Percentiles rank a stretch among this genome's conserved stretches.
phyloP scores from a whole-genome alignment of 2,797 vertebrate species.

The Trachurus trachurus region DNA sequence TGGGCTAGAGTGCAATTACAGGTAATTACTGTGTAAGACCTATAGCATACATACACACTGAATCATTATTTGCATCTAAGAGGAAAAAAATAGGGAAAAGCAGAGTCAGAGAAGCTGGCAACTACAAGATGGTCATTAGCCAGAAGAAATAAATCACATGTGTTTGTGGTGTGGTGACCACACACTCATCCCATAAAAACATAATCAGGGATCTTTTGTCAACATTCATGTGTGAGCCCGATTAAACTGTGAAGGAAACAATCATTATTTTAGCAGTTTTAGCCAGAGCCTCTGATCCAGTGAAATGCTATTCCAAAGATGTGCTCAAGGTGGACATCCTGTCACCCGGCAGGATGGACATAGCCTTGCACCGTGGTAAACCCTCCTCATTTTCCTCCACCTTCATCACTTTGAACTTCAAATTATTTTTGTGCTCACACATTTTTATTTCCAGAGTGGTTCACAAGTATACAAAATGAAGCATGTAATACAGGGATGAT shows the following conservation, averaged over 20 bases:
- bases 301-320: background rate
- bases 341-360: background rate
- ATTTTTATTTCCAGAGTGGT: background rate
- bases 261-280: background rate
- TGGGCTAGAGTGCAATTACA: conserved; percentile 10
- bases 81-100: conserved; percentile 16
- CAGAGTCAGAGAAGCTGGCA: background rate
- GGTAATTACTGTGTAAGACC: conserved; percentile 33
- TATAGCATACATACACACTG: conserved; percentile 2
- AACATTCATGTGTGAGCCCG: background rate
- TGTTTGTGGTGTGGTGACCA: conserved; percentile 11
- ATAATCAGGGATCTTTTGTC: background rate
- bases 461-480: background rate
- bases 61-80: conserved; percentile 10
- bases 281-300: background rate
- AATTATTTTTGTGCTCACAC: background rate
- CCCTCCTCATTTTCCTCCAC: background rate
- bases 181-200: background rate
- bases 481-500: too few relatives aligned
- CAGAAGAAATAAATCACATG: conserved; percentile 5
- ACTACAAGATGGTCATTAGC: conserved; percentile 7
- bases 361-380: background rate
- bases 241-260: background rate
- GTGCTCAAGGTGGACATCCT: background rate
- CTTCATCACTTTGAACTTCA: conserved; percentile 14